Evolutionary conservation across 2,113 vertebrate genomes (phyloP), one percentile per base, ranked within the genome.

Genomic region (Ictidomys tridecemlineatus): DNA sequence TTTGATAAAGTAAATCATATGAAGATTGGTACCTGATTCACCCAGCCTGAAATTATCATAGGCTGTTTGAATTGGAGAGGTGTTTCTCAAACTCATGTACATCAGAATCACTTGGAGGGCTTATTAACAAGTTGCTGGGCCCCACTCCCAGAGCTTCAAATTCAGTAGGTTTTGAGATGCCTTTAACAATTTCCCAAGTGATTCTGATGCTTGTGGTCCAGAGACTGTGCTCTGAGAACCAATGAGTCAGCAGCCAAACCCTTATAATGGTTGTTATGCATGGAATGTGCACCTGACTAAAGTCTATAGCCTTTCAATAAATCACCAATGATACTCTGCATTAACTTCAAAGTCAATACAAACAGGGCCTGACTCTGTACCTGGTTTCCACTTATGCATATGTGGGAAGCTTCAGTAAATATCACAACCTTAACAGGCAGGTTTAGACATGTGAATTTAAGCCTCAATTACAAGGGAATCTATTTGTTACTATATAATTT

Each of bases 401-500:
- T 53, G 28, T 4, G 32, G 30, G 51, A 80, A 96, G 69, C 67
- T 78, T 90, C 4, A 91, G 70, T 87, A 70, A 91, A 67, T 7
- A 89, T 67, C 39, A 82, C 24, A 20, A 53, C 74, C 39, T 48
- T 67, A 78, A 32, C 77, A 95, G 74, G 93, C 61, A 72, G 4
- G 53, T 88, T 63, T 94, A 42, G 74, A 93, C 32, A 61, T 42
- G 48, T 80, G 73, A 56, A 67, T 95, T 95, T 69, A 95, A 96
- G 37, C 28, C 61, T 92, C 48, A 73, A 9, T 14, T 86, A 82
- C 61, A 17, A 39, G 34, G 48, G 18, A 95, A 72, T 61, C 45
- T 80, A 74, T n/a, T 61, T 90, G 30, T 28, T 24, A 73, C 65
- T 80, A 63, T 9, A 56, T 39, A 82, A 92, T 65, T 96, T 96